A percentile compares a stretch with the other conserved stretches of the same genome.
Conservation (phyloP, 1,140 invertebrate genomes). For the Nomia melanderi region DNA sequence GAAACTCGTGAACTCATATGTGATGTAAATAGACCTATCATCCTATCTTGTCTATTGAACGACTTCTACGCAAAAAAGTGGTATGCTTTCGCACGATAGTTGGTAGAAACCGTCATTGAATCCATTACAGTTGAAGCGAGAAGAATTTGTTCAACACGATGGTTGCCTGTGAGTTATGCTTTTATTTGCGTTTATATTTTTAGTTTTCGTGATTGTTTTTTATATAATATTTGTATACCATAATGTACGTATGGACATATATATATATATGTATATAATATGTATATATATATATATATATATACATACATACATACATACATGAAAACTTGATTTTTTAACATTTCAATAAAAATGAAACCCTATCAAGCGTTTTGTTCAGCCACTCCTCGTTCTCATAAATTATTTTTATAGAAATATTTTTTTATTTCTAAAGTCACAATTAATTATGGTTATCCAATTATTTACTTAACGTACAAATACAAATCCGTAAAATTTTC, state of each 20-base stretch:
- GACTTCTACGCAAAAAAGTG: conserved; percentile 22
- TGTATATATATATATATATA: no score
- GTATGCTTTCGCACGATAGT: not conserved
- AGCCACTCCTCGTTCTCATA: not conserved
- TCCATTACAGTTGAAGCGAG: not conserved
- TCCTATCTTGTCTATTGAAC: conserved; percentile 35
- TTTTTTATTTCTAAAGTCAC: not conserved
- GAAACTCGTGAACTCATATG: not conserved
- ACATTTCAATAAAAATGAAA: not conserved
- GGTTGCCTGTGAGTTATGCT: not conserved
- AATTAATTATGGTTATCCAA: not conserved
- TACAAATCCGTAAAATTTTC: no score
- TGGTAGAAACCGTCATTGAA: not conserved
- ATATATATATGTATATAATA: no score
- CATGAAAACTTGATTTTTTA: not conserved
- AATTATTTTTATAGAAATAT: not conserved
- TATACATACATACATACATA: not conserved
- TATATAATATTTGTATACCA: not conserved
- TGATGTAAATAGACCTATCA: conserved; percentile 18
- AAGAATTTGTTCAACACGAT: not conserved
- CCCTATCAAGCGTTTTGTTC: not conserved
- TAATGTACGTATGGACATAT: not conserved
- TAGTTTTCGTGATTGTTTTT: not conserved
- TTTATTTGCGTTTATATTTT: not conserved
- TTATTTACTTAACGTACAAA: not conserved